Base-by-base conservation (phyloP, 2,888 invertebrate genomes). In the Idaea biselata region DNA sequence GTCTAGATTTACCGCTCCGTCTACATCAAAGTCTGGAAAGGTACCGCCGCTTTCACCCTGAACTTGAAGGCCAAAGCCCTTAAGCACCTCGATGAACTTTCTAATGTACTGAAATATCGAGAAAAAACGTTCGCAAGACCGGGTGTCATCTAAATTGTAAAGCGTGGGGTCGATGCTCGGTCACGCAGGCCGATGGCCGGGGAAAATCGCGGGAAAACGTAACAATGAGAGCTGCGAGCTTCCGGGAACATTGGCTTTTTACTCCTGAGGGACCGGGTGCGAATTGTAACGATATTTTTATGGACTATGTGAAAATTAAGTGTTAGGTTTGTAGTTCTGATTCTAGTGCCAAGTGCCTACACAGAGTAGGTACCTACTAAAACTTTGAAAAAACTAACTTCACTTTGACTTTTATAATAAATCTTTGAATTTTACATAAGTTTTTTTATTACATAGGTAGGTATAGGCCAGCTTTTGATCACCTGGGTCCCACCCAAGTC, bases 71-170 rank as follows among this genome's bases (percentile, higher is more conserved):
- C 44, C 44, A 44, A 44, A 44, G 44, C 44, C 44, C 44, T 44
- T 44, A 11, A 44, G 44, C 44, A 14, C 44, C 14, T 44, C 44
- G 44, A 44, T 44, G 44, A 44, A 44, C 44, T 44, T 44, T 44
- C 44, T 44, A 44, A 44, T 44, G 44, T 44, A 44, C 44, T 44
- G 44, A 44, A 44, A 44, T 44, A 44, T 44, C 44, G 44, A 44
- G 44, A 44, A 44, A 44, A 44, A 44, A 44, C 44, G 11, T 44
- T 44, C 44, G 78, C 81, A 75, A 75, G 81, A 78, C 72, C 78
- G 80, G 67, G 18, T 56, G 56, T 56, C 56, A 56, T 56, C 56
- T 18, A 18, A 56, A 56, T 56, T 18, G 56, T 56, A 18, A 18
- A 18, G 56, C 18, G 14, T 25, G 72, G 68, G 73, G 73, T 73